phyloP scores from a whole-genome alignment of 2,888 invertebrate genomes.

The Hirtodrosophila trivittata region DNA sequence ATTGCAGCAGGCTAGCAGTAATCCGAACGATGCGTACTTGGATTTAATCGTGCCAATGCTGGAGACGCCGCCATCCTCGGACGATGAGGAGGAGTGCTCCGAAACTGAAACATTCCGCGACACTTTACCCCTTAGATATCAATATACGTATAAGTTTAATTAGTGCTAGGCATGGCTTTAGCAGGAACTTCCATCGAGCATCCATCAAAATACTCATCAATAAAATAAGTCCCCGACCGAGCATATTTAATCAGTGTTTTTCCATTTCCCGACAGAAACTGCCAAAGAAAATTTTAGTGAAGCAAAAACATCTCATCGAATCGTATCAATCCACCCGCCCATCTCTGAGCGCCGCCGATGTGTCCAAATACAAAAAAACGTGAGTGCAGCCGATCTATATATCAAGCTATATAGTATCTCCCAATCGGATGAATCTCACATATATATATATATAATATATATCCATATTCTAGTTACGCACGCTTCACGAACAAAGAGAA shows the following conservation, averaged over 20 bases:
- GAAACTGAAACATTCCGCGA: slow-evolving; percentile 78
- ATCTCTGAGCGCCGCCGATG: slow-evolving; percentile 89
- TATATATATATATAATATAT: neutral
- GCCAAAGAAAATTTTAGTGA: slow-evolving; percentile 84
- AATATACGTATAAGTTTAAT: slow-evolving; percentile 82
- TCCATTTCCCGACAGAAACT: slow-evolving; percentile 71
- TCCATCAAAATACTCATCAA: slow-evolving; percentile 50
- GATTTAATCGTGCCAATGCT: slow-evolving; percentile 93
- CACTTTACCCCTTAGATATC: slow-evolving; percentile 75
- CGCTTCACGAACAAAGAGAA: slow-evolving; percentile 86
- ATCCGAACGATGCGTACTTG: slow-evolving; percentile 93
- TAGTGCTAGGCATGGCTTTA: slow-evolving; percentile 55
- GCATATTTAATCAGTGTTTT: slow-evolving; percentile 20
- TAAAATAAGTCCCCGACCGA: slow-evolving; percentile 26
- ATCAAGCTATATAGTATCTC: too few relatives aligned
- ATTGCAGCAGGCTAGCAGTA: slow-evolving; percentile 85
- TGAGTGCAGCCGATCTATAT: slow-evolving; percentile 84
- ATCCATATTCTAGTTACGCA: slow-evolving; percentile 85
- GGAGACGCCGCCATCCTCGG: slow-evolving; percentile 94
- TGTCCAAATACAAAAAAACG: slow-evolving; percentile 90
- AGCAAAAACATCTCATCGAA: slow-evolving; percentile 87
- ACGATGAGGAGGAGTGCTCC: slow-evolving; percentile 85
- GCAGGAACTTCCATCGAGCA: slow-evolving; percentile 44
- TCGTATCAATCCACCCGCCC: slow-evolving; percentile 90
- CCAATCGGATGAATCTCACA: too few relatives aligned